Evolutionary conservation across 1,140 invertebrate genomes (phyloP), one percentile per base, ranked within the genome.

Genomic region (Pseudomyrmex gracilis): DNA sequence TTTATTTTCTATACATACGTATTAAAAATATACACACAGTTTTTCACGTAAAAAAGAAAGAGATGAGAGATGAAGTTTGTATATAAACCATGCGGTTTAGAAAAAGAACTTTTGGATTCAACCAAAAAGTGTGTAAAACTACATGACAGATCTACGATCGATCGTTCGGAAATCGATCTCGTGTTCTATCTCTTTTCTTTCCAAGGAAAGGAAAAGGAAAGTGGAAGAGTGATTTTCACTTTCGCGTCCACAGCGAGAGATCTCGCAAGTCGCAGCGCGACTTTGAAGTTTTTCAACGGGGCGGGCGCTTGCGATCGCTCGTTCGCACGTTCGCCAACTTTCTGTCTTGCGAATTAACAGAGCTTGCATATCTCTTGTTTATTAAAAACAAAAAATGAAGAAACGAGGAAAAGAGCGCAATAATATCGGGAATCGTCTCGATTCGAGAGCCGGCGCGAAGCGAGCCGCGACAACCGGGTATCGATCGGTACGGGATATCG

Each of bases 401-500:
- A n/a, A 64, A 22, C 24, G 58, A 61, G 2, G 7, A 73, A 17
- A 17, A 24, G 49, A 13, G 17, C n/a, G 22, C 67, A 53, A 20
- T 10, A 55, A 24, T 13, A 51, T n/a, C n/a, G n/a, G n/a, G n/a
- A n/a, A n/a, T n/a, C n/a, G n/a, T n/a, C n/a, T 34, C 34, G 34
- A 70, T n/a, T 12, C 2, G 9, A 20, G 3, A 22, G 17, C 9
- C 9, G 20, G 20, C 22, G n/a, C 57, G n/a, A 22, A 1, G 2
- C 5, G 15, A 15, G 15, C 3, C 17, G 57, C 60, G 8, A 49
- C n/a, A 20, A 8, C 12, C 13, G 15, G 34, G 57, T 57, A 15
- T 10, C 20, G 55, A 17, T 51, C 64, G 43, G 58, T 24, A 57
- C 34, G 17, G 74, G 24, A 15, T 73, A 61, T 67, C 34, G 24